Conservation (phyloP, 2,113 vertebrate genomes). For the Myxocyprinus asiaticus region DNA sequence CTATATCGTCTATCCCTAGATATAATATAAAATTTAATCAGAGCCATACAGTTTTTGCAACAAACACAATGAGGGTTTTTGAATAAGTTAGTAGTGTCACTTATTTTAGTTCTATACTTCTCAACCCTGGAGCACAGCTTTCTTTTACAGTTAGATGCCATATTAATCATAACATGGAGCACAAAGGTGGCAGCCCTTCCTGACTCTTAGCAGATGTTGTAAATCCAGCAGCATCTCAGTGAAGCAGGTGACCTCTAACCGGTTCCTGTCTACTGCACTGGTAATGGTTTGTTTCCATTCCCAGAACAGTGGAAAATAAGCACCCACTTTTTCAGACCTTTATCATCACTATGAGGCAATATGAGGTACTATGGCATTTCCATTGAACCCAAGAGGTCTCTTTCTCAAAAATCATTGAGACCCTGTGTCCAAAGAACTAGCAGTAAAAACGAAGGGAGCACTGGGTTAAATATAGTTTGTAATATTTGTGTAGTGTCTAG, state of each 20-base stretch:
- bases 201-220: constrained; percentile 66
- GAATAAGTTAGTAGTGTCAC: too few relatives aligned
- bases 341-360: constrained; percentile 53
- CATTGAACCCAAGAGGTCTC: constrained; percentile 17
- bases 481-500: too few relatives aligned
- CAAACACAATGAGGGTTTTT: too few relatives aligned
- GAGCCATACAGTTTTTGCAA: too few relatives aligned
- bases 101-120: too few relatives aligned
- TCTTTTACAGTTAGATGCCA: constrained; percentile 43
- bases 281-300: constrained; percentile 70
- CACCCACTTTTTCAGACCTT: constrained; percentile 43
- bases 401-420: constrained; percentile 27
- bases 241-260: constrained; percentile 73
- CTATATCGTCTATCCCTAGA: too few relatives aligned
- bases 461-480: too few relatives aligned
- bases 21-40: too few relatives aligned
- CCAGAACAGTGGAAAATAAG: constrained; percentile 60
- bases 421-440: too few relatives aligned
- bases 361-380: constrained; percentile 36
- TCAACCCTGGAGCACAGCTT: constrained; percentile 39
- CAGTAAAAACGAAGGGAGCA: constrained; percentile 14
- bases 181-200: constrained; percentile 60
- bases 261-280: constrained; percentile 70
- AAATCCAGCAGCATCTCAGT: constrained; percentile 65
- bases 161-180: constrained; percentile 62